Percentiles rank a stretch among this genome's conserved stretches.
These are phyloP conservation scores for Eilema griseolum DNA, from an alignment of 2,888 invertebrate species.

Conservation along the genomic window DNA sequence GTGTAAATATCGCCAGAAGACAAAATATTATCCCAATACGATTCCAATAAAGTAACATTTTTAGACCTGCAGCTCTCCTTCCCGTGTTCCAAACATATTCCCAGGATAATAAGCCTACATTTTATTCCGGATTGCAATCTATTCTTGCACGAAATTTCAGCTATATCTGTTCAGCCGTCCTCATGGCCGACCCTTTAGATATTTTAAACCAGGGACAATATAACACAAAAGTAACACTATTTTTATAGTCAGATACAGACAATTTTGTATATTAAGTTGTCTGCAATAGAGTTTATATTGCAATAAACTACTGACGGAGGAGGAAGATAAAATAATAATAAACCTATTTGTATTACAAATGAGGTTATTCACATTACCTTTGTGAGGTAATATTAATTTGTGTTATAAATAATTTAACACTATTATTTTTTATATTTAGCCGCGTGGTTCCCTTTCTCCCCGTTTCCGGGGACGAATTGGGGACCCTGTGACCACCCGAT, in stretches of 20 bases:
- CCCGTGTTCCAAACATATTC: too few species aligned
- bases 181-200: not conserved
- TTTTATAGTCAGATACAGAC: not conserved
- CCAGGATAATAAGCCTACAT: too few species aligned
- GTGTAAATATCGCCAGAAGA: too few species aligned
- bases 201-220: not conserved
- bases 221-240: not conserved
- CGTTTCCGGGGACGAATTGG: too few species aligned
- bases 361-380: slow-evolving; percentile 24
- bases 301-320: not conserved
- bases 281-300: not conserved
- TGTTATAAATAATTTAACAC: not conserved
- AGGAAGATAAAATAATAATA: not conserved
- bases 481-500: too few species aligned
- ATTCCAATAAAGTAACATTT: too few species aligned
- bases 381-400: not conserved
- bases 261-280: not conserved
- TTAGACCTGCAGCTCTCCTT: too few species aligned
- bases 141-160: too few species aligned
- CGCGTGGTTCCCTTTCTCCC: too few species aligned
- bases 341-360: slow-evolving; percentile 25
- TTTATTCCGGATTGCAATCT: too few species aligned
- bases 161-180: too few species aligned
- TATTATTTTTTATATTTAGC: not conserved
- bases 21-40: too few species aligned